Evolutionary conservation across 2,888 invertebrate genomes (phyloP).

Genomic region (Drosophila neonasuta): DNA sequence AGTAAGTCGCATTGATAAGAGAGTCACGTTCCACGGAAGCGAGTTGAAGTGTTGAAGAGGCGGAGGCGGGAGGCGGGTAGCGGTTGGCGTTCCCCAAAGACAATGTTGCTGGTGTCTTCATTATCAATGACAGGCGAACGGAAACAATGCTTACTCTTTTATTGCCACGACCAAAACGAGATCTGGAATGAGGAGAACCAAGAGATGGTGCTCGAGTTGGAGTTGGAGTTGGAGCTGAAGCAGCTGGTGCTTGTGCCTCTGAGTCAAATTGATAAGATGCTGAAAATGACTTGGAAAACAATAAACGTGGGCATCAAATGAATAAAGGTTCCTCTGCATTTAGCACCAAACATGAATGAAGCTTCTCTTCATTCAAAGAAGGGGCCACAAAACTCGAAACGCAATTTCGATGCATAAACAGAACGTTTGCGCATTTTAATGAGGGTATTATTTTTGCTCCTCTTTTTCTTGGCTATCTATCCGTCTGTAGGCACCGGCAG

Average conservation of each 20-base stretch:
- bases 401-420: conserved; percentile 71
- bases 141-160: conserved; percentile 77
- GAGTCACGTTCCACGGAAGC: conserved; percentile 75
- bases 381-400: conserved; percentile 39
- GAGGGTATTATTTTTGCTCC: conserved; percentile 49
- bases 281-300: conserved; percentile 73
- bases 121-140: conserved; percentile 76
- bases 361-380: conserved; percentile 29
- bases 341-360: conserved; percentile 55
- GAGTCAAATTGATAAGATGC: conserved; percentile 77
- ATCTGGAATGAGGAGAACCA: not conserved
- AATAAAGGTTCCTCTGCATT: conserved; percentile 61
- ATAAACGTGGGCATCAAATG: conserved; percentile 75
- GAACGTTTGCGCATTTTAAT: conserved; percentile 73
- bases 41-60: conserved; percentile 32
- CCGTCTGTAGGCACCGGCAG: conserved; percentile 31
- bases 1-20: conserved; percentile 77
- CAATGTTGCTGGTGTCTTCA: conserved; percentile 78
- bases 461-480: not conserved
- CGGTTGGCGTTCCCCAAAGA: conserved; percentile 46
- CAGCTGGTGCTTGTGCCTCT: conserved; percentile 56
- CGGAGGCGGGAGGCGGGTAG: not conserved
- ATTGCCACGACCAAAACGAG: conserved; percentile 48
- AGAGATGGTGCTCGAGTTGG: not conserved
- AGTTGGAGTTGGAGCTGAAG: conserved; percentile 1